These are phyloP conservation scores for Helarctos malayanus DNA, from an alignment of 2,797 vertebrate species.

Conservation along the genomic window DNA sequence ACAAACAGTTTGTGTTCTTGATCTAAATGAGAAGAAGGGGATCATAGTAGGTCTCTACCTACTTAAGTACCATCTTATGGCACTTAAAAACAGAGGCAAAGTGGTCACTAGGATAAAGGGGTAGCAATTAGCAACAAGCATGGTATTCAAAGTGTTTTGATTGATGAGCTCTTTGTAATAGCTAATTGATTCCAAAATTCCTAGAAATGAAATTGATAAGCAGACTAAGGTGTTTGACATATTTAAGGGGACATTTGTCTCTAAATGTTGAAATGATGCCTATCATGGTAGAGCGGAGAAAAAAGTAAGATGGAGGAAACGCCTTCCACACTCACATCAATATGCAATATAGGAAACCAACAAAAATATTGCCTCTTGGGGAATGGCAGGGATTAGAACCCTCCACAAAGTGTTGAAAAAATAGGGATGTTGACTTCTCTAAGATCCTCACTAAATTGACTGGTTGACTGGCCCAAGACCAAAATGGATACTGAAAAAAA, in stretches of 20 bases:
- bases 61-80: background rate
- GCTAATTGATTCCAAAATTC: background rate
- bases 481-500: background rate
- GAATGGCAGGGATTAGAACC: background rate
- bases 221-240: background rate
- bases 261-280: background rate
- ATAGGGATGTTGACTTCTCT: background rate
- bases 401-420: background rate
- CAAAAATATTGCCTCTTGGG: background rate
- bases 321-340: background rate
- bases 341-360: background rate
- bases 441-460: background rate
- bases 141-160: background rate
- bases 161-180: background rate
- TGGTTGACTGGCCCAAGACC: background rate
- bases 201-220: background rate
- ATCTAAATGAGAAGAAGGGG: background rate
- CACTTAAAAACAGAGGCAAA: background rate
- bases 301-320: background rate
- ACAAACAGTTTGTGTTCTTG: background rate
- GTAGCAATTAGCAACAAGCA: background rate
- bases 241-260: background rate
- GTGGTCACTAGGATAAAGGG: fast-evolving
- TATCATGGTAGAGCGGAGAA: background rate
- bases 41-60: background rate